Percentiles rank a stretch among this genome's conserved stretches.
Conservation (phyloP, 2,113 vertebrate genomes). For the Beaufortia kweichowensis region DNA sequence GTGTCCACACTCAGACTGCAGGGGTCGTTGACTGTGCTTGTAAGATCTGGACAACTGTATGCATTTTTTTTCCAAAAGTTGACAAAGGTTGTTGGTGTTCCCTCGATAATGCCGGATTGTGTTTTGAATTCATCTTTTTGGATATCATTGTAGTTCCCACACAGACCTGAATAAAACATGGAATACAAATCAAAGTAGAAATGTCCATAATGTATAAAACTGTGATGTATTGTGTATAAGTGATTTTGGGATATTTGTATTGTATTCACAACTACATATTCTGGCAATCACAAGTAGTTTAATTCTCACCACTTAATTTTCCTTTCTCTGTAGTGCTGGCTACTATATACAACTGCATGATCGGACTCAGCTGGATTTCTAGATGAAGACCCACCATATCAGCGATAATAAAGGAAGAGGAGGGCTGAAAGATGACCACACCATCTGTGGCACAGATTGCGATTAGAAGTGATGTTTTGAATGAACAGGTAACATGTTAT, state of each 20-base stretch:
- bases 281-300: no score
- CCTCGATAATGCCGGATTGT: slow-evolving; percentile 34
- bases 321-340: slow-evolving; percentile 28
- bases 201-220: no score
- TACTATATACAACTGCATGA: slow-evolving; percentile 47
- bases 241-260: neutral
- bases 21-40: slow-evolving; percentile 74
- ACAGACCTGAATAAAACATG: slow-evolving; percentile 36
- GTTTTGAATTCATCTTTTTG: slow-evolving; percentile 44
- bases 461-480: no score
- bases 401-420: slow-evolving; percentile 39
- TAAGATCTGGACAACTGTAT: slow-evolving; percentile 75
- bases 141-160: slow-evolving; percentile 46
- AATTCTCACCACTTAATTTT: slow-evolving; percentile 35
- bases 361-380: slow-evolving; percentile 40
- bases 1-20: slow-evolving; percentile 82
- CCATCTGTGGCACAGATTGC: slow-evolving; percentile 11
- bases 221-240: no score
- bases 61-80: slow-evolving; percentile 43
- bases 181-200: neutral
- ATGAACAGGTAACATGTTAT: neutral
- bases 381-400: slow-evolving; percentile 22
- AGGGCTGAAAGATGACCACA: slow-evolving; percentile 13
- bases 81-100: slow-evolving; percentile 29
- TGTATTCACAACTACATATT: neutral